Conservation (phyloP, 1,140 invertebrate species). For the Gyrodactylus bullatarudis region DNA sequence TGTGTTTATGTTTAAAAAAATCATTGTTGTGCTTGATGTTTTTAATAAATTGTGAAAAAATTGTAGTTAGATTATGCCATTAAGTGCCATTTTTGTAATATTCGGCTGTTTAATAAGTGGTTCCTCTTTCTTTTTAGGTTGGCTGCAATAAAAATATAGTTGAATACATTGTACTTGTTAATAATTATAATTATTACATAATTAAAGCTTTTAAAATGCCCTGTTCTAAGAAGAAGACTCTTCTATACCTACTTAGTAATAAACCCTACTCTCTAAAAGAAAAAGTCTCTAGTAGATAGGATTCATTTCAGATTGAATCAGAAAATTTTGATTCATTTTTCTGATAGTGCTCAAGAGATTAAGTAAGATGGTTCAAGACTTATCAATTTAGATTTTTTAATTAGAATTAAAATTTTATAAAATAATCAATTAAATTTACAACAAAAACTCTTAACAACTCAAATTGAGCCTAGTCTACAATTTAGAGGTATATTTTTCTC, state of each 20-base stretch:
- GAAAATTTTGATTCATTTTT: not conserved
- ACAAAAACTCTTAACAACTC: not conserved
- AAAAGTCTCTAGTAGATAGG: not conserved
- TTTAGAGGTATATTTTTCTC: not conserved
- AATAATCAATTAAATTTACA: not conserved
- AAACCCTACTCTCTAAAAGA: not conserved
- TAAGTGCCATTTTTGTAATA: not conserved
- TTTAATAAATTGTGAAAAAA: no score
- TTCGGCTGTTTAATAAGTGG: not conserved
- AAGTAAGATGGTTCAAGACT: not conserved
- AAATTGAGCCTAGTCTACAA: not conserved
- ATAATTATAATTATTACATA: no score
- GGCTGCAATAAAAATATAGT: not conserved
- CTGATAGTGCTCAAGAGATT: not conserved
- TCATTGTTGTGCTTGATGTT: no score
- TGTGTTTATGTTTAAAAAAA: no score
- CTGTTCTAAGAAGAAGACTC: no score
- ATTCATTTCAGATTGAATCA: no score
- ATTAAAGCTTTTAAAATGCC: not conserved
- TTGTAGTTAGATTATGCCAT: no score
- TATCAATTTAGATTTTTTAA: not conserved
- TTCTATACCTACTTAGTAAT: not conserved
- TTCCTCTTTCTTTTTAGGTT: not conserved
- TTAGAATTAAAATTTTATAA: not conserved
- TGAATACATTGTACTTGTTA: not conserved